Conservation (phyloP, 2,888 invertebrate species). For the Dasysyrphus albostriatus region DNA sequence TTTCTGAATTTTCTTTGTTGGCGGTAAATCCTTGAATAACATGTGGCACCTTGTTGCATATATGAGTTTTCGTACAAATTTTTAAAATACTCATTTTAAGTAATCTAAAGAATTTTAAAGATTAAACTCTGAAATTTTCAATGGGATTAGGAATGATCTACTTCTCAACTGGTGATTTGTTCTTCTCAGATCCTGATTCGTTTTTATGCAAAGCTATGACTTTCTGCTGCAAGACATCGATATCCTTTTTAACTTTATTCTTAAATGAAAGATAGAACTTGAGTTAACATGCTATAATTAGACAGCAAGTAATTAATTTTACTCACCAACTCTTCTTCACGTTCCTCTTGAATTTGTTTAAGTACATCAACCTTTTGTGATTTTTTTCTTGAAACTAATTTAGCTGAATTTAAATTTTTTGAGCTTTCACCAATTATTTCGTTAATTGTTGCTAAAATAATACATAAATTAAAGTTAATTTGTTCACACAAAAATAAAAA, state of each 20-base stretch:
- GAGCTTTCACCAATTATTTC: constrained; percentile 27
- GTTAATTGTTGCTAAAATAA: constrained; percentile 34
- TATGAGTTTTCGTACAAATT: constrained; percentile 42
- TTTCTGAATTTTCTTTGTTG: neutral
- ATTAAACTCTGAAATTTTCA: neutral
- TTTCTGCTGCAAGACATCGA: constrained; percentile 30
- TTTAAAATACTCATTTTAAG: constrained; percentile 33
- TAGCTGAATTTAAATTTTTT: constrained; percentile 29
- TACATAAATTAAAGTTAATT: neutral
- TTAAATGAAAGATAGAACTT: neutral
- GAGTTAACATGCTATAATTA: neutral
- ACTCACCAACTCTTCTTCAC: constrained; percentile 45
- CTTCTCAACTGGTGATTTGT: constrained; percentile 18
- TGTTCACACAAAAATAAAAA: neutral
- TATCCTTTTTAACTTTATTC: constrained; percentile 38
- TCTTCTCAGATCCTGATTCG: constrained; percentile 16
- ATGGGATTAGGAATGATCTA: neutral
- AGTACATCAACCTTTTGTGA: constrained; percentile 44
- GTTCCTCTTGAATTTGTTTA: constrained; percentile 28
- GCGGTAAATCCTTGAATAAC: constrained; percentile 46
- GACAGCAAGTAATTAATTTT: neutral
- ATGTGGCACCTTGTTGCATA: constrained; percentile 40
- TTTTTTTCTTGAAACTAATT: constrained; percentile 12
- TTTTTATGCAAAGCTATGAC: constrained; percentile 8
- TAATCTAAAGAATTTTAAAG: constrained; percentile 20